A percentile compares a stretch with the other conserved stretches of the same genome.
phyloP scores from a whole-genome alignment of 2,888 invertebrate genomes.

The Bibio marci region DNA sequence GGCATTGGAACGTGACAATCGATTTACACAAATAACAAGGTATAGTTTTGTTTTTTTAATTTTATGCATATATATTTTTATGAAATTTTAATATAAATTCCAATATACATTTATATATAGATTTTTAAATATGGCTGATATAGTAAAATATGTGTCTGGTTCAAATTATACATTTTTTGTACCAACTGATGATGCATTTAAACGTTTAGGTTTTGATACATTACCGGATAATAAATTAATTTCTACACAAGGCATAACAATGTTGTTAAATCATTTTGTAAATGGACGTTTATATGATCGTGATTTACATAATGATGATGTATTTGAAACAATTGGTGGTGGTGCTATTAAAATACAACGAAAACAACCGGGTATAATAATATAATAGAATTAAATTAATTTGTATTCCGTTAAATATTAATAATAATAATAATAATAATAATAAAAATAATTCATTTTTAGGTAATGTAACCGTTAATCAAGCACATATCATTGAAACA shows the following conservation, averaged over 20 bases:
- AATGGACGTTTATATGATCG: constrained; percentile 41
- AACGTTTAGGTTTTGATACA: constrained; percentile 37
- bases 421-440: too few relatives aligned
- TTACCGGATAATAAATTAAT: constrained; percentile 37
- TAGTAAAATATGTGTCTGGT: constrained; percentile 42
- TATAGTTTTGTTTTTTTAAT: constrained; percentile 9
- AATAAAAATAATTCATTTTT: too few relatives aligned
- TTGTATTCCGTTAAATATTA: too few relatives aligned
- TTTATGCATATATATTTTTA: too few relatives aligned
- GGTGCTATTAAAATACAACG: constrained; percentile 35
- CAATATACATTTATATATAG: constrained; percentile 15
- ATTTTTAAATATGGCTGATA: constrained; percentile 42
- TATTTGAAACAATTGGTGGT: constrained; percentile 37
- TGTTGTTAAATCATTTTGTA: constrained; percentile 43
- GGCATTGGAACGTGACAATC: constrained; percentile 37
- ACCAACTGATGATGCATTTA: constrained; percentile 48
- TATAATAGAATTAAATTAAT: not conserved
- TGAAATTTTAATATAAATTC: not conserved
- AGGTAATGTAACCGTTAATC: constrained; percentile 36
- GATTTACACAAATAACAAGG: constrained; percentile 38
- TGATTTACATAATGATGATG: constrained; percentile 35
- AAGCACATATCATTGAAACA: constrained; percentile 38
- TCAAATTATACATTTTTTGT: constrained; percentile 53
- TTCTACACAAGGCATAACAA: constrained; percentile 37
- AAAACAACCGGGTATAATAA: constrained; percentile 19